Conservation (phyloP, 2,797 vertebrate species). For the Gobio occitaniae region DNA sequence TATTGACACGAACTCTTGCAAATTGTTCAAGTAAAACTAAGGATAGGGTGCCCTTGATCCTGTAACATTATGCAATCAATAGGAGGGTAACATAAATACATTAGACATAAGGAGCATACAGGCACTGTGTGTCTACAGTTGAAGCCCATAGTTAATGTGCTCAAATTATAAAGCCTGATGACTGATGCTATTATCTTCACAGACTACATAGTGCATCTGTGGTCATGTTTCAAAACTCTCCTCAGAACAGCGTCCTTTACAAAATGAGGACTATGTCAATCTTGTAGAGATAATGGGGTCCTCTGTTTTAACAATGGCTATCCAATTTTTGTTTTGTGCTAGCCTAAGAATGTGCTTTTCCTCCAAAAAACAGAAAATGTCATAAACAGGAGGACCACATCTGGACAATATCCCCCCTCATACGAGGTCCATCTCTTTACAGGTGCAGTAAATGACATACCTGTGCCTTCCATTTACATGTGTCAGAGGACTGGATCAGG, state of each 20-base stretch:
- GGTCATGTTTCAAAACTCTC: conserved; percentile 17
- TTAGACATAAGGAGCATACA: neutral
- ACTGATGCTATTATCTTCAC: conserved; percentile 6
- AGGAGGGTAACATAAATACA: neutral
- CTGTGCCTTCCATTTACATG: conserved; percentile 4
- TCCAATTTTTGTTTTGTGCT: neutral
- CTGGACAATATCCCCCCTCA: conserved; percentile 15
- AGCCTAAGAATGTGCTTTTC: neutral
- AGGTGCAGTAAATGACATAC: conserved; percentile 1
- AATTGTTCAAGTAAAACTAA: neutral
- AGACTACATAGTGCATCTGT: conserved; percentile 4
- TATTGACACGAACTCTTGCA: neutral
- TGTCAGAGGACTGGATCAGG: neutral
- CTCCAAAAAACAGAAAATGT: neutral
- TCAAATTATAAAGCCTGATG: conserved; percentile 6
- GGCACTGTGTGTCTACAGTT: neutral
- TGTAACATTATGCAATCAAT: conserved; percentile 2
- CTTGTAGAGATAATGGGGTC: neutral
- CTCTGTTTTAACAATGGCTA: neutral
- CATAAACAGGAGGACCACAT: conserved; percentile 14
- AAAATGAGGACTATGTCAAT: neutral
- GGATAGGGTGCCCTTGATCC: neutral
- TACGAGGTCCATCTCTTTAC: conserved; percentile 4
- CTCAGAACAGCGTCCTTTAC: neutral
- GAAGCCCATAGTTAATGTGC: neutral